Percentiles rank a stretch among this genome's conserved stretches.
Conservation (phyloP, 2,888 invertebrate genomes). For the Junonia oenone region DNA sequence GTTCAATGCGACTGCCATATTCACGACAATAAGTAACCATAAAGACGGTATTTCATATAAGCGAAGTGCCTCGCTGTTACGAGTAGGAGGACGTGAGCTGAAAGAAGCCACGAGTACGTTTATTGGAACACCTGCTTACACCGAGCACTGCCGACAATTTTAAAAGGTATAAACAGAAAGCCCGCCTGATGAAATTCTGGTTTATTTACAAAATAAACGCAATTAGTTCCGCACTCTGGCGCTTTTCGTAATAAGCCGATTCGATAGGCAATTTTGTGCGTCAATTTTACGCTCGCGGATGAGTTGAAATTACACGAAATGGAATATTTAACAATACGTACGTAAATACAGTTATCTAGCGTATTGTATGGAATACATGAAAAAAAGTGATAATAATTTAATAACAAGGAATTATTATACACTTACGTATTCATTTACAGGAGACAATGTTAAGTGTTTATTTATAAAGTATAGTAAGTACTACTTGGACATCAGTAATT, state of each 20-base stretch:
- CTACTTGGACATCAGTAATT: too few species aligned
- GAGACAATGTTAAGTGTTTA: neutral
- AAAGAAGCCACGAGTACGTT: slow-evolving; percentile 52
- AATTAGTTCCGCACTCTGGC: slow-evolving; percentile 19
- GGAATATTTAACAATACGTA: neutral
- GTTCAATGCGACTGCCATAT: slow-evolving; percentile 49
- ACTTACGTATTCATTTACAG: neutral
- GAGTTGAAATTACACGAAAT: slow-evolving; percentile 9
- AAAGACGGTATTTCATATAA: slow-evolving; percentile 65
- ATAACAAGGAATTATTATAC: too few species aligned
- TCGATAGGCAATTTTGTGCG: slow-evolving; percentile 14
- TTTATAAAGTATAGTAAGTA: too few species aligned
- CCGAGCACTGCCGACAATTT: slow-evolving; percentile 27
- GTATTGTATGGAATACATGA: neutral
- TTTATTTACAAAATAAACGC: slow-evolving; percentile 25
- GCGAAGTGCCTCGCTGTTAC: slow-evolving; percentile 59
- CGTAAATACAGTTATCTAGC: neutral
- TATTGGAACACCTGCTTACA: slow-evolving; percentile 65
- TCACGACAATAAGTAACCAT: slow-evolving; percentile 63
- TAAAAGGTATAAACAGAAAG: slow-evolving; percentile 24
- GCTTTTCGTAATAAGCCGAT: slow-evolving; percentile 16
- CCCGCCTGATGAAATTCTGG: slow-evolving; percentile 14
- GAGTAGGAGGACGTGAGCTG: slow-evolving; percentile 62
- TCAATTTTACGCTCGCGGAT: slow-evolving; percentile 10
- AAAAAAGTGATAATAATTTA: neutral